Base-by-base conservation (phyloP, 1,140 invertebrate genomes). In the Pachyrhynchus sulphureomaculatus region DNA sequence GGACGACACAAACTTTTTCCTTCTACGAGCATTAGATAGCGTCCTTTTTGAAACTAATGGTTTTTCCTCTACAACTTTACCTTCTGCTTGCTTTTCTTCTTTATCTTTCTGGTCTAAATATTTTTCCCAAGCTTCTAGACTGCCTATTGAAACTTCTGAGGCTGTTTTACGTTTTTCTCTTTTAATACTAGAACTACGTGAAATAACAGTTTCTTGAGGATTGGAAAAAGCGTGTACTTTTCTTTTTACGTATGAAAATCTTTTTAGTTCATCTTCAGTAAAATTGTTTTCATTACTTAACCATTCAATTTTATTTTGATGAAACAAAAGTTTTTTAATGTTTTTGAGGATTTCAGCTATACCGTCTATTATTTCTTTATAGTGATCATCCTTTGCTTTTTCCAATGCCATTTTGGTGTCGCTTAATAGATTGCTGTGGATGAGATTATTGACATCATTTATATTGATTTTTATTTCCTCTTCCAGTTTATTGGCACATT, bases 1-100 rank as follows among this genome's bases (percentile, higher is more conserved):
- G 6, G 68, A 68, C 2, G 68, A 70, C n/a, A 70, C 54, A 15
- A 66, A 60, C 18, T 68, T 68, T 34, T 66, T 70, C 45, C 63
- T 63, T 9, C 56, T 60, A 17, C 33, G 32, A 8, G 26, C 39
- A 13, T 62, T 54, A 2, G 57, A 34, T 9, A 34, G 12, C 2
- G 41, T 64, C 34, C 65, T 55, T 55, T 58, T 59, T 4, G 48
- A 29, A 33, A 69, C 55, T 29, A 10, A 9, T 36, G 26, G 33
- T n/a, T 10, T 12, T 15, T 26, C 8, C n/a, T 52, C 49, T 13
- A 10, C 13, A 4, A 9, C 10, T 21, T 21, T 36, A 32, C 26
- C 20, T 21, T 59, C 21, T 17, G 32, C 23, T 15, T 42, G 12
- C 17, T 17, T 17, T 23, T 60, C 36, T 23, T 52, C 52, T 44